Percentiles rank a stretch among this genome's conserved stretches.
phyloP scores from a whole-genome alignment of 1,140 invertebrate genomes.

The Zaprionus capensis region DNA sequence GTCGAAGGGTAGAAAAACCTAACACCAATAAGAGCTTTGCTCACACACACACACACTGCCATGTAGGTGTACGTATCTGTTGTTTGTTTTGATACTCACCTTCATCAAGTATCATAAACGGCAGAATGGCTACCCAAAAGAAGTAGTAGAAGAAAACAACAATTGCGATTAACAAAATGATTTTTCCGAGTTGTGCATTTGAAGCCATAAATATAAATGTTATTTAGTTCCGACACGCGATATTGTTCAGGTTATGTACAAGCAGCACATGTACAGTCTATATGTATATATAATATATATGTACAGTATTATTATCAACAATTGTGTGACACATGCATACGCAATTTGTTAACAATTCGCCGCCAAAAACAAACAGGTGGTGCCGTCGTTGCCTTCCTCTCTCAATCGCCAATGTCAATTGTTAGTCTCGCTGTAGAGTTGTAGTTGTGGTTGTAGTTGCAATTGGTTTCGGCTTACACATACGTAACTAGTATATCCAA shows the following conservation, averaged over 20 bases:
- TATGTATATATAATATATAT: slow-evolving; percentile 1
- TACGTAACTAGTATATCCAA: slow-evolving; percentile 2
- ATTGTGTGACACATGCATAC: slow-evolving; percentile 28
- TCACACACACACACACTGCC: slow-evolving; percentile 2
- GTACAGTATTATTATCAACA: slow-evolving; percentile 28
- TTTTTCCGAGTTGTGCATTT: slow-evolving; percentile 85
- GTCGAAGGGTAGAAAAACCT: background rate
- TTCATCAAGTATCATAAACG: slow-evolving; percentile 87
- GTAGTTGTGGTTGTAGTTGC: slow-evolving; percentile 4
- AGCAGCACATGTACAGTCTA: background rate
- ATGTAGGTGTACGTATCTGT: slow-evolving; percentile 16
- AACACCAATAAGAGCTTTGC: slow-evolving; percentile 24
- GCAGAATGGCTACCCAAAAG: slow-evolving; percentile 88
- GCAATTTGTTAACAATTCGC: slow-evolving; percentile 37
- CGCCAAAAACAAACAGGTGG: slow-evolving; percentile 57
- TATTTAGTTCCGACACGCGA: slow-evolving; percentile 35
- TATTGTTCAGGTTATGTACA: slow-evolving; percentile 24
- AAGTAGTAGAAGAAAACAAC: slow-evolving; percentile 87
- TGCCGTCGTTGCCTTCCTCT: slow-evolving; percentile 1
- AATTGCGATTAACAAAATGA: slow-evolving; percentile 86
- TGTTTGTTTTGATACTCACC: slow-evolving; percentile 68
- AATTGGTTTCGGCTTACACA: slow-evolving; percentile 29
- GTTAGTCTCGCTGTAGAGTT: slow-evolving; percentile 18
- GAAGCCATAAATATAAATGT: slow-evolving; percentile 81
- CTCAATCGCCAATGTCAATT: slow-evolving; percentile 39